These are phyloP conservation scores for Thereva unica DNA, from an alignment of 2,888 invertebrate genomes.

Conservation along the genomic window DNA sequence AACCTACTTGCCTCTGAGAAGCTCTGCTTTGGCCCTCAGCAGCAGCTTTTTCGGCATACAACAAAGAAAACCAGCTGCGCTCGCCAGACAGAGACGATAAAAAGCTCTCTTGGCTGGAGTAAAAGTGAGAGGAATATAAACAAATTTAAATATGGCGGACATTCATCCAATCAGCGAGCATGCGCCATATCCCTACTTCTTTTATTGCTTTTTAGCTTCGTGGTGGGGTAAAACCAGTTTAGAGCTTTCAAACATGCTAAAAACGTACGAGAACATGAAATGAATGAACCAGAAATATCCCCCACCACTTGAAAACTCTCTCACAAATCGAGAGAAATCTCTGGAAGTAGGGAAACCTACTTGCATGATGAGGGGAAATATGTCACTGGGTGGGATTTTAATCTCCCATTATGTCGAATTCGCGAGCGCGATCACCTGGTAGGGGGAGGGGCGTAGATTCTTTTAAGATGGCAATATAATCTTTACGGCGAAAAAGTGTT, in stretches of 20 bases:
- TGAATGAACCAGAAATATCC: too few species aligned
- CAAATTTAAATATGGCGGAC: constrained; percentile 58
- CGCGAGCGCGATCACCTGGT: too few species aligned
- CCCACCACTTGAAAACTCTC: too few species aligned
- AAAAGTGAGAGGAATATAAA: constrained; percentile 45
- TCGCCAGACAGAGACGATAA: neutral
- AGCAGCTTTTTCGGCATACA: neutral
- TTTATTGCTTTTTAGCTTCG: constrained; percentile 9
- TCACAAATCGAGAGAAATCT: too few species aligned
- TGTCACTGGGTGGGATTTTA: too few species aligned
- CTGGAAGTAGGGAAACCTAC: too few species aligned
- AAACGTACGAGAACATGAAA: neutral
- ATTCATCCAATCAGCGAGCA: constrained; percentile 55
- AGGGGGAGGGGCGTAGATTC: too few species aligned
- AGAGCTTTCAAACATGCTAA: neutral
- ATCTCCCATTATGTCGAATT: too few species aligned
- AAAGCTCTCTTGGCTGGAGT: neutral
- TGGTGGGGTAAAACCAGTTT: constrained; percentile 18
- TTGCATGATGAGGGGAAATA: too few species aligned
- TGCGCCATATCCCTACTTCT: constrained; percentile 48
- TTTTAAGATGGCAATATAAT: too few species aligned
- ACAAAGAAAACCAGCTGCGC: neutral
- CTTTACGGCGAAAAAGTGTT: too few species aligned
- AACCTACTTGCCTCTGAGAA: constrained; percentile 31
- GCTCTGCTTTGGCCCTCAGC: neutral